These are phyloP conservation scores for Syngnathus acus DNA, from an alignment of 2,797 vertebrate genomes.

Conservation along the genomic window DNA sequence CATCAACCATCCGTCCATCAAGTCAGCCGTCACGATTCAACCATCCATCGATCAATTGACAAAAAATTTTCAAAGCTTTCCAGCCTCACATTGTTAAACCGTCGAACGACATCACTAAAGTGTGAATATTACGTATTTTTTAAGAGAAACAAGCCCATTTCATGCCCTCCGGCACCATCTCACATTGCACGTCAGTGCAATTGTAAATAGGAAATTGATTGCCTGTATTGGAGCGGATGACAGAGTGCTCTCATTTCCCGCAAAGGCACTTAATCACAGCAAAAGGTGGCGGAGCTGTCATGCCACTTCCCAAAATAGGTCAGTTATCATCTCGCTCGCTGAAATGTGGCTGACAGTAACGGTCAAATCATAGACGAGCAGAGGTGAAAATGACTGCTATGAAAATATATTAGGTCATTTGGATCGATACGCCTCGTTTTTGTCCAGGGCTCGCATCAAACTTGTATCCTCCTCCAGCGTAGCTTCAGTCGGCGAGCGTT, in stretches of 20 bases:
- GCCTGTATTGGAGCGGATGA: neutral
- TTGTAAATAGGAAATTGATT: constrained; percentile 6
- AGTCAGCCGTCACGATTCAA: neutral
- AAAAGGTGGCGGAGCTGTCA: constrained; percentile 1
- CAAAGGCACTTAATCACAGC: constrained; percentile 6
- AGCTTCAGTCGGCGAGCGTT: constrained; percentile 2
- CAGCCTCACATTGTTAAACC: neutral
- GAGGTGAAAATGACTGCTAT: neutral
- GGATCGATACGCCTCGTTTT: constrained; percentile 1
- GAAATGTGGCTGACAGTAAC: constrained; percentile 5
- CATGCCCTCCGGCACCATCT: neutral
- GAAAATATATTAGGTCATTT: neutral
- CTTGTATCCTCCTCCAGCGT: neutral
- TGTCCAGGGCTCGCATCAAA: neutral
- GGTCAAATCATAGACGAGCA: neutral
- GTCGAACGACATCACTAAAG: neutral
- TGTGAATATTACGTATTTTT: neutral
- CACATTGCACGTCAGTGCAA: neutral
- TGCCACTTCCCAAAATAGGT: neutral
- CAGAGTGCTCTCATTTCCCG: constrained; percentile 6
- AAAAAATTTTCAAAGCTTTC: neutral
- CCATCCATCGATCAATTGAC: neutral
- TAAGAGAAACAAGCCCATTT: neutral
- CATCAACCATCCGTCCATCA: too few species aligned
- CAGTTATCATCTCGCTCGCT: neutral